A percentile compares a stretch with the other conserved stretches of the same genome.
phyloP scores from a whole-genome alignment of 1,140 invertebrate genomes.

The Aplysia californica region DNA sequence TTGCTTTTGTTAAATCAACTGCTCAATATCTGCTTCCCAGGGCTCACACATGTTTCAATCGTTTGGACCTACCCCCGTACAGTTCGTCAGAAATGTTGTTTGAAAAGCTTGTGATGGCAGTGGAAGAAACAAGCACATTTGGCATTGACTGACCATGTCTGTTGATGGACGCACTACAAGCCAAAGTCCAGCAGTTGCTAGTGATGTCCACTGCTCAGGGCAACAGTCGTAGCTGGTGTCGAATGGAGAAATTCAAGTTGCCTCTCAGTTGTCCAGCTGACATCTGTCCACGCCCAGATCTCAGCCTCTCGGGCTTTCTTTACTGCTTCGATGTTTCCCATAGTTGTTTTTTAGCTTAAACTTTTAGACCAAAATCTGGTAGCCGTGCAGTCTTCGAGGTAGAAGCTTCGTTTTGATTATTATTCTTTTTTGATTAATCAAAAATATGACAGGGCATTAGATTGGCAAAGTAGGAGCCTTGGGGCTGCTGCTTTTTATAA shows the following conservation, averaged over 20 bases:
- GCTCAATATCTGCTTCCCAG: conserved; percentile 63
- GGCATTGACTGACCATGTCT: conserved; percentile 84
- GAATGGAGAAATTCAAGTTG: not conserved
- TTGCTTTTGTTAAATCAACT: not conserved
- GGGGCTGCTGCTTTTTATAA: too few species aligned
- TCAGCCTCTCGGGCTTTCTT: not conserved
- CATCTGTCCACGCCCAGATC: not conserved
- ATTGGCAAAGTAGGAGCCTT: too few species aligned
- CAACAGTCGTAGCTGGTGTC: not conserved
- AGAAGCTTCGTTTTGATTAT: too few species aligned
- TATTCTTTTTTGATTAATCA: too few species aligned
- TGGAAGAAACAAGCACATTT: conserved; percentile 97
- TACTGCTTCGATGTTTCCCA: too few species aligned
- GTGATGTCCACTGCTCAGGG: not conserved
- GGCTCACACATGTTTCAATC: conserved; percentile 98
- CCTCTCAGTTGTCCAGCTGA: not conserved
- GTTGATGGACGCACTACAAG: not conserved
- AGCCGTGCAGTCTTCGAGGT: too few species aligned
- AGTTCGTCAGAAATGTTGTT: conserved; percentile 91
- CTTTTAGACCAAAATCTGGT: too few species aligned
- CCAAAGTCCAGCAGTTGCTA: not conserved
- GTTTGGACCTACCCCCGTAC: conserved; percentile 95
- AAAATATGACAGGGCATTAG: too few species aligned
- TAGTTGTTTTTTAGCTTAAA: too few species aligned
- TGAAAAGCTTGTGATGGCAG: conserved; percentile 93